phyloP scores from a whole-genome alignment of 2,113 vertebrate species.

The Nothobranchius kuhntae region DNA sequence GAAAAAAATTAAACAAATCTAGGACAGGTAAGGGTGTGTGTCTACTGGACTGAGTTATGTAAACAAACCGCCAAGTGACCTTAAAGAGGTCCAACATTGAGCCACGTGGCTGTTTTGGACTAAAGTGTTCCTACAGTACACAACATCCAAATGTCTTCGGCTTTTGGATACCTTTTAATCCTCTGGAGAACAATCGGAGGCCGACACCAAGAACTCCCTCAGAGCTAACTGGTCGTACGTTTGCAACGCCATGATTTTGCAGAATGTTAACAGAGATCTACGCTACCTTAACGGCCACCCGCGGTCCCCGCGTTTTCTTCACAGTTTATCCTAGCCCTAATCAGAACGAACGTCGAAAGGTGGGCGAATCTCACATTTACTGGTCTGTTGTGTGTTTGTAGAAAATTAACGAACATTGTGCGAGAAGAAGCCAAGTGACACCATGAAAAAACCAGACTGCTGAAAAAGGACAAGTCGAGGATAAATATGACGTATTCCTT shows the following conservation, averaged over 20 bases:
- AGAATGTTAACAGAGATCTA: conserved; percentile 12
- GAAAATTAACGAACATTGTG: background rate
- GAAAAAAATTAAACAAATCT: background rate
- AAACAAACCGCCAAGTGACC: background rate
- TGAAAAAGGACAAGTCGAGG: background rate
- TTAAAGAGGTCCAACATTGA: conserved; percentile 49
- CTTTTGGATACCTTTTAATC: conserved; percentile 6
- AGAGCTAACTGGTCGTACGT: background rate
- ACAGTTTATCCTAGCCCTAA: conserved; percentile 72
- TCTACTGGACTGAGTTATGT: background rate
- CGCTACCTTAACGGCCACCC: conserved; percentile 64
- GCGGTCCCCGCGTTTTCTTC: conserved; percentile 41
- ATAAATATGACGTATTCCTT: conserved; percentile 44
- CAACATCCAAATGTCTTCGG: conserved; percentile 27
- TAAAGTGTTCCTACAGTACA: conserved; percentile 37
- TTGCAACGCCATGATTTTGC: conserved; percentile 12
- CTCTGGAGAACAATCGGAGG: conserved; percentile 34
- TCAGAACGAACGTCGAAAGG: conserved; percentile 33
- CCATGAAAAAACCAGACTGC: background rate
- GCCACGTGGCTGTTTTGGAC: conserved; percentile 37
- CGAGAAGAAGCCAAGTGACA: background rate
- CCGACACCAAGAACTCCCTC: conserved; percentile 35
- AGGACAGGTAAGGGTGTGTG: conserved; percentile 21
- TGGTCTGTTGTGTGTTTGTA: conserved; percentile 21
- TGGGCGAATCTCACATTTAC: conserved; percentile 37